Evolutionary conservation across 2,888 invertebrate genomes (phyloP).

Genomic region (Muschampia plurimacula): DNA sequence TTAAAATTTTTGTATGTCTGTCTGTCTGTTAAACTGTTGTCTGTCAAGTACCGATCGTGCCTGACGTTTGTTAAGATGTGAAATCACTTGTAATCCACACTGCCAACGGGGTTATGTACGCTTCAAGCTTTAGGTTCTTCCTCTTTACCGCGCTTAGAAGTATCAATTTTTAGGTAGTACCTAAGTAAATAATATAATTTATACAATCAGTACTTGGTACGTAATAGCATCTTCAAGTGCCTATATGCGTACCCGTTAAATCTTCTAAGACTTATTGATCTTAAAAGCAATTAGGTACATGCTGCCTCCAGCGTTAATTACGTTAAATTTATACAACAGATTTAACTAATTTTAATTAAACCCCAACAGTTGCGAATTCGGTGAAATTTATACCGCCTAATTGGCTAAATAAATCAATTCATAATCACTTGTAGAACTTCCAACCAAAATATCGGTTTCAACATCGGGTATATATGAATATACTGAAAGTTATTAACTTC

Average conservation of each 20-base stretch:
- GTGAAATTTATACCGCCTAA: conserved; percentile 21
- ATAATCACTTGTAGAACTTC: conserved; percentile 17
- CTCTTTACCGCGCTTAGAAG: too few species aligned
- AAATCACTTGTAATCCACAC: too few species aligned
- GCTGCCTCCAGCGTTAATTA: conserved; percentile 41
- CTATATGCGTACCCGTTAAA: conserved; percentile 13
- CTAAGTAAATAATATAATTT: too few species aligned
- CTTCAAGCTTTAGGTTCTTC: too few species aligned
- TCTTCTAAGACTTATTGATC: conserved; percentile 42
- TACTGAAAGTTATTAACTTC: background rate
- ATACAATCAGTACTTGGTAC: background rate
- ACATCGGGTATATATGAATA: background rate
- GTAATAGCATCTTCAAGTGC: background rate
- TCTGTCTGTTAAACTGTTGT: too few species aligned
- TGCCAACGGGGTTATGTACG: too few species aligned
- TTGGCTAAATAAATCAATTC: conserved; percentile 20
- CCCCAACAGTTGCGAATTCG: conserved; percentile 23
- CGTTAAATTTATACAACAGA: conserved; percentile 39
- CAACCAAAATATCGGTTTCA: conserved; percentile 14
- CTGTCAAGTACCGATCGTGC: too few species aligned
- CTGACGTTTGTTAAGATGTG: too few species aligned
- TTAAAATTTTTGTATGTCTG: too few species aligned
- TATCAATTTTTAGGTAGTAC: too few species aligned
- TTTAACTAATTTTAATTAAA: conserved; percentile 41
- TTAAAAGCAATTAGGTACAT: conserved; percentile 43